Percentiles rank a stretch among this genome's conserved stretches.
phyloP scores from a whole-genome alignment of 1,140 invertebrate genomes.

The Trichonephila clavipes region DNA sequence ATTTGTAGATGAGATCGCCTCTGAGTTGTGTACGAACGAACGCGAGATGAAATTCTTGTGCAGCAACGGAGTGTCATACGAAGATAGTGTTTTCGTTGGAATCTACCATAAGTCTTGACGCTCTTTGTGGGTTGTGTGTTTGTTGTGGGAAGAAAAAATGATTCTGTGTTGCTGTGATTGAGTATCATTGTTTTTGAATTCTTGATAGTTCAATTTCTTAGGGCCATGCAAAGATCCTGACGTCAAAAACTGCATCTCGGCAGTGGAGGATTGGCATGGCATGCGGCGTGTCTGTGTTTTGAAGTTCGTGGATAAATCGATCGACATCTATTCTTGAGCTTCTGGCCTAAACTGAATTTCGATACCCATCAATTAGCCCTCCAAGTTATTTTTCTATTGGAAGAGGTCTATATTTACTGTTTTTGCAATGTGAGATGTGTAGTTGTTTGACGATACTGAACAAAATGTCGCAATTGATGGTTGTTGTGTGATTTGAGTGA shows the following conservation, averaged over 20 bases:
- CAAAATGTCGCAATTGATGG: background rate
- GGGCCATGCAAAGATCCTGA: constrained; percentile 71
- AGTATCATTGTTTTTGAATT: background rate
- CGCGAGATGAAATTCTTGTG: constrained; percentile 69
- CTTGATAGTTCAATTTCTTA: constrained; percentile 19
- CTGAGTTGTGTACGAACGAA: background rate
- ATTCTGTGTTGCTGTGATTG: constrained; percentile 13
- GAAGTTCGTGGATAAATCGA: constrained; percentile 57
- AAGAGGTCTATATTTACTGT: background rate
- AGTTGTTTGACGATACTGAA: constrained; percentile 16
- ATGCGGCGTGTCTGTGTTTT: constrained; percentile 74
- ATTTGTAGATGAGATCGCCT: background rate
- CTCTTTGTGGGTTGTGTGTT: background rate
- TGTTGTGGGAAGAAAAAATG: background rate
- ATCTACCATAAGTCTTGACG: constrained; percentile 44
- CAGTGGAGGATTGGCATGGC: constrained; percentile 72
- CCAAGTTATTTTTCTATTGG: background rate
- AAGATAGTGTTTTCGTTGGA: constrained; percentile 67
- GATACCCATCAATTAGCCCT: background rate
- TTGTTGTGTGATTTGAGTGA: constrained; percentile 56
- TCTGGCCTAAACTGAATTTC: constrained; percentile 41
- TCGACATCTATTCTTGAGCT: constrained; percentile 54
- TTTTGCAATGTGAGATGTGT: constrained; percentile 60
- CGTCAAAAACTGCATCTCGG: constrained; percentile 62
- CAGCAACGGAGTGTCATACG: constrained; percentile 12